Evolutionary conservation across 2,888 invertebrate species (phyloP).

Genomic region (Drosophila helvetica): DNA sequence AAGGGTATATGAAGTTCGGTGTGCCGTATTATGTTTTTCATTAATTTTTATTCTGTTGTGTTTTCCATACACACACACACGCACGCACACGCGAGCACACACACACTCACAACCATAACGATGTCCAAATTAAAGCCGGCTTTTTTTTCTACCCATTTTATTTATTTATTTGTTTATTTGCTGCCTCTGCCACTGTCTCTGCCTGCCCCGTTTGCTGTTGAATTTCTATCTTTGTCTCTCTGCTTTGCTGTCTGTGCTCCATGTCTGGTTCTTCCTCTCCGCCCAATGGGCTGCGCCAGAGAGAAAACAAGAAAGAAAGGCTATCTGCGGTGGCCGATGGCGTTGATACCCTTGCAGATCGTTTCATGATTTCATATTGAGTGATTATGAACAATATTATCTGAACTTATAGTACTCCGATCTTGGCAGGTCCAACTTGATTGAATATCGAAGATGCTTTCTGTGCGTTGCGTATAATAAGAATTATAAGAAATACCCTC

Average conservation of each 20-base stretch:
- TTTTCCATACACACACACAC: slow-evolving; percentile 9
- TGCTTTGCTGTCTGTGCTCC: slow-evolving; percentile 29
- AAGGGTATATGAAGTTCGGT: neutral
- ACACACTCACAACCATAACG: slow-evolving; percentile 16
- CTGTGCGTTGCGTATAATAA: neutral
- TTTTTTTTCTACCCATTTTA: slow-evolving; percentile 53
- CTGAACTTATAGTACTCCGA: neutral
- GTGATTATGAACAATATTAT: neutral
- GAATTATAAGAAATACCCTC: neutral
- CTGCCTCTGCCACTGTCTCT: slow-evolving; percentile 5
- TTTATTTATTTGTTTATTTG: slow-evolving; percentile 73
- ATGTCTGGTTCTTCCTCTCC: slow-evolving; percentile 62
- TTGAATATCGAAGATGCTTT: neutral
- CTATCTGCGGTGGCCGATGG: neutral
- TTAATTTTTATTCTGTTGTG: slow-evolving; percentile 11
- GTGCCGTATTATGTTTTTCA: neutral
- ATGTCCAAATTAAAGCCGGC: slow-evolving; percentile 71
- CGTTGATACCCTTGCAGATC: neutral
- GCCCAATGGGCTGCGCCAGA: neutral
- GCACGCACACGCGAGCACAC: neutral
- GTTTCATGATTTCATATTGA: too few relatives aligned
- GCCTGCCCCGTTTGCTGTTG: slow-evolving; percentile 24
- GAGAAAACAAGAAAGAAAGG: neutral
- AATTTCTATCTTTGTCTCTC: slow-evolving; percentile 43
- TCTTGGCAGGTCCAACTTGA: neutral